Percentiles rank a stretch among this genome's conserved stretches.
Conservation (phyloP, 1,140 invertebrate genomes). For the Heliconius eleuchia region DNA sequence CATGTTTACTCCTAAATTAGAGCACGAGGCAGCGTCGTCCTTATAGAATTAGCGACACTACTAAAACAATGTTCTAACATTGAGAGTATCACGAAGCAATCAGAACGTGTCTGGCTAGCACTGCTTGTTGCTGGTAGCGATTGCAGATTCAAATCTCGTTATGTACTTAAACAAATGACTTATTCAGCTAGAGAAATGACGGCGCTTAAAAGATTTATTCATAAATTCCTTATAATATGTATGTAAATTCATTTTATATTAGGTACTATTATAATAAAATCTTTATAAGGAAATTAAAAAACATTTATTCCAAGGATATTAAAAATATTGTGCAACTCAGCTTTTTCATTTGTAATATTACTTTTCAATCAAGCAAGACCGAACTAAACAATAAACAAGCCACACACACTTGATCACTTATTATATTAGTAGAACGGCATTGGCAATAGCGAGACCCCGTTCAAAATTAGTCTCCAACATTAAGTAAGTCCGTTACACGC, state of each 20-base stretch:
- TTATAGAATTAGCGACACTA: neutral
- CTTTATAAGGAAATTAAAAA: too few species aligned
- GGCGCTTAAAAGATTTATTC: too few species aligned
- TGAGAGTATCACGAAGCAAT: neutral
- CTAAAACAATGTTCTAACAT: neutral
- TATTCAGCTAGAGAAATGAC: too few species aligned
- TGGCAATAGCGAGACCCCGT: conserved; percentile 1
- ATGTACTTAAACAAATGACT: too few species aligned
- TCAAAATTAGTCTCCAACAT: conserved; percentile 35
- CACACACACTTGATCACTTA: neutral
- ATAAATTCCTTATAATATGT: too few species aligned
- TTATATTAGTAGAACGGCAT: conserved; percentile 6
- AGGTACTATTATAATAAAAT: too few species aligned
- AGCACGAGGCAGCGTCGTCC: neutral
- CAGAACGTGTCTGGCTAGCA: neutral
- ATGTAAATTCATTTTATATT: too few species aligned
- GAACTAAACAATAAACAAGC: neutral
- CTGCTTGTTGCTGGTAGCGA: neutral
- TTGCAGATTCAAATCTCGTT: neutral
- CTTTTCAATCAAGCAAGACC: neutral
- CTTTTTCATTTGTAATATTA: neutral
- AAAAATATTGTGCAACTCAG: neutral
- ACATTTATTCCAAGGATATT: neutral
- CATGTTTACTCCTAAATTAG: conserved; percentile 4
- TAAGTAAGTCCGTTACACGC: conserved; percentile 36